Conservation (phyloP, 1,140 invertebrate genomes). For the Lutraria rhynchaena region DNA sequence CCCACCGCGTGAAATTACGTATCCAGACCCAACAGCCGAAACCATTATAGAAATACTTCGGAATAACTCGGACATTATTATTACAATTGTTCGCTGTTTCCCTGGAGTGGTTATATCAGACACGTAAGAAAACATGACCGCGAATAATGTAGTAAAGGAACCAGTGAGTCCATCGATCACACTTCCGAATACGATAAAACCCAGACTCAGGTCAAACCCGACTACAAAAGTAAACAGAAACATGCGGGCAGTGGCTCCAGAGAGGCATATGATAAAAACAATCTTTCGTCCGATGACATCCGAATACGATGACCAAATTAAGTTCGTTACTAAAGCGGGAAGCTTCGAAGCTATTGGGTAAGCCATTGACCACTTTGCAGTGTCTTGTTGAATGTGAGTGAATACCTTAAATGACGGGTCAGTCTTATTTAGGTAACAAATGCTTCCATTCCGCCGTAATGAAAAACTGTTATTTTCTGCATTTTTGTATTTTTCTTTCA, state of each 20-base stretch:
- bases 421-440: neutral
- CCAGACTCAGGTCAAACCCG: constrained; percentile 25
- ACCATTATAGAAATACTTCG: constrained; percentile 5
- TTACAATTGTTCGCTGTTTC: constrained; percentile 34
- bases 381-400: constrained; percentile 20
- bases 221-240: constrained; percentile 7
- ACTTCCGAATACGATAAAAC: constrained; percentile 14
- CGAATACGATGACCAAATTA: constrained; percentile 29
- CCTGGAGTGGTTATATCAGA: constrained; percentile 36
- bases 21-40: neutral
- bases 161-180: constrained; percentile 45
- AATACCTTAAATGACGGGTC: constrained; percentile 11
- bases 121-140: constrained; percentile 27
- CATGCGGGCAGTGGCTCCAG: neutral
- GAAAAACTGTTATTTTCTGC: neutral
- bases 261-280: constrained; percentile 4
- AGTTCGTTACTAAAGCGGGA: constrained; percentile 37
- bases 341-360: constrained; percentile 10
- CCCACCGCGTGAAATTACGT: constrained; percentile 3
- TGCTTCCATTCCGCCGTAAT: too few species aligned
- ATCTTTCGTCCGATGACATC: constrained; percentile 37
- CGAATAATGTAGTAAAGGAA: constrained; percentile 10
- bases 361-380: constrained; percentile 39
- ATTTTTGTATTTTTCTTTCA: neutral
- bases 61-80: constrained; percentile 30